Evolutionary conservation across 2,888 invertebrate species (phyloP), one percentile per base, ranked within the genome.

Genomic region (Cerastoderma edule): DNA sequence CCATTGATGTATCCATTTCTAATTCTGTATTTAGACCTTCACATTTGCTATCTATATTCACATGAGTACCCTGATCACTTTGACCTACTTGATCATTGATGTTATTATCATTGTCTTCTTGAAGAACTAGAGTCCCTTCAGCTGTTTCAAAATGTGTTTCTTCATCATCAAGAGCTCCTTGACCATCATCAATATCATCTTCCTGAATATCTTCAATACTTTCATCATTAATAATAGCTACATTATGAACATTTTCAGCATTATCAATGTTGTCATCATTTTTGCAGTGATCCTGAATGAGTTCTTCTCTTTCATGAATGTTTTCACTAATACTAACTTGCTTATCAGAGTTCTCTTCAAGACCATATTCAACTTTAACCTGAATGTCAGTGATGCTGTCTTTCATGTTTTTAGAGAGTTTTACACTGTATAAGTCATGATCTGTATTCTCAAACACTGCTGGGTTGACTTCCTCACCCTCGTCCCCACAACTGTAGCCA

Each of bases 381-480:
- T 44, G 46, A 27, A 16, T 33, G 3, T 48, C 10, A 10, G 50
- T 53, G 2, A 50, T 32, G n/a, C n/a, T n/a, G n/a, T n/a, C n/a
- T 13, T 19, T 32, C 8, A 33, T 33, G 22, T 24, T n/a, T 50
- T 66, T 46, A 8, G 16, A 5, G 10, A 68, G 5, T n/a, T 39
- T 56, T 27, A 57, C 68, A 68, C 68, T 68, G 22, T 68, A 68
- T 3, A 68, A 46, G 22, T 68, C 68, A 46, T 68, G 68, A 39
- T 68, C 68, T 6, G 46, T 68, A 30, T 68, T 66, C 1, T 50
- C 33, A 16, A 35, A 33, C 22, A 22, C 35, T 39, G n/a, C 6
- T 5, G 6, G 19, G n/a, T 19, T 24, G 24, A 19, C 50, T 50
- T 24, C 8, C 24, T 19, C n/a, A 6, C 10, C 44, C 13, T 44